Base-by-base conservation (phyloP, 2,797 vertebrate species). In the Dendrocincla fuliginosa region DNA sequence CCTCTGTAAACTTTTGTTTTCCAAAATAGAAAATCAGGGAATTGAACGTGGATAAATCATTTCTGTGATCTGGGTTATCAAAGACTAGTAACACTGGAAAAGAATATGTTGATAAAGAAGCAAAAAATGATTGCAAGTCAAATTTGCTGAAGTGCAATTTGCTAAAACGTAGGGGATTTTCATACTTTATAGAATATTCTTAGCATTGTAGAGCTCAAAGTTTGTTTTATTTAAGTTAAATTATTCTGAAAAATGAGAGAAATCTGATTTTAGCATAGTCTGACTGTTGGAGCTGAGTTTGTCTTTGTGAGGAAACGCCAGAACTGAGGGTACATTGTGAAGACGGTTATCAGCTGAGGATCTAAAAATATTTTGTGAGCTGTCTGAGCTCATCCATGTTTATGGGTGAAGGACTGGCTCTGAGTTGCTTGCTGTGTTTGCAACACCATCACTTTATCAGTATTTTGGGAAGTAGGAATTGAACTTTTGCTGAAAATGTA, bases 341-440 rank as follows among this genome's bases (percentile, higher is more conserved):
- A 63, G 3, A 0, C 6, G 13, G n/a, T 41, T 35, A 46, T 65
- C 63, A 83, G 1, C 24, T 0, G 0, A 56, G 46, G 46, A 59
- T 82, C 57, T 59, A 61, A 67, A 71, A 86, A 47, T 47, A 47
- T 41, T 75, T 46, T 85, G 39, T 0, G 0, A 73, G 47, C 25
- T 81, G 22, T 61, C 50, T 91, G 47, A 89, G 59, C 59, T 84
- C 12, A 33, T 24, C 37, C 4, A 3, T 19, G 25, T 57, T 52
- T 50, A 15, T 60, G 39, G 49, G 19, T 27, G 13, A 75, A 73
- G 78, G 44, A 35, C 46, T 32, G 55, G 44, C 39, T 76, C 28
- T 1, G 42, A 41, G 41, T 63, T 35, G 0, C 0, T 42, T 63
- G 41, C 39, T 16, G 0, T 2, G 7, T 57, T 63, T 73, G 65